Evolutionary conservation across 2,888 invertebrate species (phyloP).

Genomic region (Ectemnius cavifrons): DNA sequence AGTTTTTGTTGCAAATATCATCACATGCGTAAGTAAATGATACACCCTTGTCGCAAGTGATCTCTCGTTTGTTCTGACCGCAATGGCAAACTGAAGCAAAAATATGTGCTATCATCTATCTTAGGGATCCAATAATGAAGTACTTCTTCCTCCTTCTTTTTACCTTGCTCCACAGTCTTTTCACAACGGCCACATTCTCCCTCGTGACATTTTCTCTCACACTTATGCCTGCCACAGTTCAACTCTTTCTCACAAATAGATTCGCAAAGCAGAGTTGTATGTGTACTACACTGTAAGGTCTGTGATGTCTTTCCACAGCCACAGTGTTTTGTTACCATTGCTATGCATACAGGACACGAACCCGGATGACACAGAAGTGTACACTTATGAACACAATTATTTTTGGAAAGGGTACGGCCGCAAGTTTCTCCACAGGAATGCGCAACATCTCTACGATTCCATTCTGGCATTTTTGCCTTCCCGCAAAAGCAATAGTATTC

Average conservation of each 20-base stretch:
- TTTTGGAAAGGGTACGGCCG: conserved; percentile 79
- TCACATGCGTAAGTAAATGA: conserved; percentile 81
- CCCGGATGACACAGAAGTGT: conserved; percentile 91
- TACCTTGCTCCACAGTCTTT: conserved; percentile 84
- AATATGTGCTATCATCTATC: not conserved
- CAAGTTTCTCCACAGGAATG: conserved; percentile 96
- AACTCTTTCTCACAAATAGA: conserved; percentile 86
- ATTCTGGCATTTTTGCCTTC: conserved; percentile 86
- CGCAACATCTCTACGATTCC: conserved; percentile 87
- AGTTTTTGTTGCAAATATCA: conserved; percentile 81
- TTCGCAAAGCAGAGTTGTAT: conserved; percentile 86
- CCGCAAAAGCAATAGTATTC: conserved; percentile 96
- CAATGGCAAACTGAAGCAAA: conserved; percentile 84
- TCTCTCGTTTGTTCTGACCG: conserved; percentile 81
- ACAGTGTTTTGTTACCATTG: conserved; percentile 86
- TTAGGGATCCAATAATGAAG: not conserved
- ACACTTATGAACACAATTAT: conserved; percentile 79
- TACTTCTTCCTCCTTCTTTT: conserved; percentile 6
- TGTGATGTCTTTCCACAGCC: conserved; percentile 88
- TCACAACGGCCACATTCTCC: conserved; percentile 88
- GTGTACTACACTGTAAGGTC: conserved; percentile 86
- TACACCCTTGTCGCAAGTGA: conserved; percentile 80
- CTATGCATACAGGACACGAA: conserved; percentile 93
- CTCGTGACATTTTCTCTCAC: conserved; percentile 87
- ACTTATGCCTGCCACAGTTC: conserved; percentile 88